phyloP scores from a whole-genome alignment of 64 coral and sea anemone genomes.

The Actinia tenebrosa region DNA sequence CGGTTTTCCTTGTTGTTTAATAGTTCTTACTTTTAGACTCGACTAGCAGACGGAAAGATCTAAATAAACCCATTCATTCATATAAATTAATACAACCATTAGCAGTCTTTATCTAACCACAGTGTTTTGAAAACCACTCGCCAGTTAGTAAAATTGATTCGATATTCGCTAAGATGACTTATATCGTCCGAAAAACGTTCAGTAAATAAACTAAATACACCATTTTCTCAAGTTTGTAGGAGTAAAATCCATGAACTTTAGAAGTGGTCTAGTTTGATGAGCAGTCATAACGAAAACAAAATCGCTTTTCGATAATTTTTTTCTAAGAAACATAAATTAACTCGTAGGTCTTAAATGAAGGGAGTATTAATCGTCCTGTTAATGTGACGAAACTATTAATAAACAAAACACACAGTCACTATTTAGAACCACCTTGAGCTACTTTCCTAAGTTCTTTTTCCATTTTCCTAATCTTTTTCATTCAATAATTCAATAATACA shows the following conservation, averaged over 20 bases:
- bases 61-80: neutral
- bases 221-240: neutral
- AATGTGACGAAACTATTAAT: conserved; percentile 13
- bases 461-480: neutral
- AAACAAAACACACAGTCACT: neutral
- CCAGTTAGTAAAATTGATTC: neutral
- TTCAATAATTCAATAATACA: neutral
- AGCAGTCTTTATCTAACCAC: neutral
- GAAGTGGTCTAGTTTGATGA: neutral
- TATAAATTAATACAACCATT: neutral
- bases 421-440: neutral
- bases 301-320: neutral
- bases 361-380: neutral
- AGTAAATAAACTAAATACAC: neutral
- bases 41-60: neutral
- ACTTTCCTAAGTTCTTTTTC: neutral
- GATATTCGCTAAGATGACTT: too few species aligned
- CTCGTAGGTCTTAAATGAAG: neutral
- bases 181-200: neutral
- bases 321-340: neutral
- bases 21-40: neutral
- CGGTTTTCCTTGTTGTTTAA: neutral
- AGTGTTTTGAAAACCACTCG: neutral
- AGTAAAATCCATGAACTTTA: neutral
- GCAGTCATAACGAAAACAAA: neutral